phyloP scores from a whole-genome alignment of 30 jellyfish, hydroid and myxozoan species.

The Aurelia aurita complex sp. Pacific region DNA sequence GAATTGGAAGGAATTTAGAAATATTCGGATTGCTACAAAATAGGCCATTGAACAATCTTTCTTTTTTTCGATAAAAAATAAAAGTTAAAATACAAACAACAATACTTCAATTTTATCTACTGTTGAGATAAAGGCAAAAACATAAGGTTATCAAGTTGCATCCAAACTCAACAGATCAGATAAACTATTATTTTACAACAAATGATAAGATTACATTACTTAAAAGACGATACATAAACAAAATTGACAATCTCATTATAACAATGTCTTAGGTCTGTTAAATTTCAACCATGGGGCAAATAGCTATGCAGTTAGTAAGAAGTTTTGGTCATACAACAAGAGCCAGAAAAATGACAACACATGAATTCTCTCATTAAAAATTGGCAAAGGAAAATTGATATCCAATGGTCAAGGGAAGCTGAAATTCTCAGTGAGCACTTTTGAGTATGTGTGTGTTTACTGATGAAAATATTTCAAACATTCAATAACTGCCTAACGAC shows the following conservation, averaged over 20 bases:
- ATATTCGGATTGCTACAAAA: background rate
- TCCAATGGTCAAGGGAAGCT: slow-evolving; percentile 24
- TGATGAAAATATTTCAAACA: slow-evolving; percentile 19
- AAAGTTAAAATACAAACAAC: no score
- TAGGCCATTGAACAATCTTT: slow-evolving; percentile 22
- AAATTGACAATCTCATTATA: background rate
- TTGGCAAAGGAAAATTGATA: slow-evolving; percentile 4
- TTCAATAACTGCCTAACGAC: slow-evolving; percentile 28
- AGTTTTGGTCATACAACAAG: slow-evolving; percentile 11
- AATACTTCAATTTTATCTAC: no score
- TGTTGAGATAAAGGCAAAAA: no score
- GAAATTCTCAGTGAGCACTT: slow-evolving; percentile 22
- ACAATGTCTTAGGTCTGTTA: slow-evolving; percentile 39
- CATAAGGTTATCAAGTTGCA: no score
- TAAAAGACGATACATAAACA: no score
- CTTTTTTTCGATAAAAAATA: no score
- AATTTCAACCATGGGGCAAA: slow-evolving; percentile 29
- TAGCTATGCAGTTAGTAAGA: slow-evolving; percentile 41
- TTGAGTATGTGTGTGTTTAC: background rate
- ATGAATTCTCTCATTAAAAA: slow-evolving; percentile 22
- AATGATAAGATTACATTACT: no score
- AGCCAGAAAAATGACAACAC: slow-evolving; percentile 30
- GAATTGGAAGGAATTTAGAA: no score
- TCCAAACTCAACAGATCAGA: no score
- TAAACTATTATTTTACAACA: no score